Percentiles rank a stretch among this genome's conserved stretches.
phyloP scores from a whole-genome alignment of 2,888 invertebrate species.

The Quadroppia sp. region DNA sequence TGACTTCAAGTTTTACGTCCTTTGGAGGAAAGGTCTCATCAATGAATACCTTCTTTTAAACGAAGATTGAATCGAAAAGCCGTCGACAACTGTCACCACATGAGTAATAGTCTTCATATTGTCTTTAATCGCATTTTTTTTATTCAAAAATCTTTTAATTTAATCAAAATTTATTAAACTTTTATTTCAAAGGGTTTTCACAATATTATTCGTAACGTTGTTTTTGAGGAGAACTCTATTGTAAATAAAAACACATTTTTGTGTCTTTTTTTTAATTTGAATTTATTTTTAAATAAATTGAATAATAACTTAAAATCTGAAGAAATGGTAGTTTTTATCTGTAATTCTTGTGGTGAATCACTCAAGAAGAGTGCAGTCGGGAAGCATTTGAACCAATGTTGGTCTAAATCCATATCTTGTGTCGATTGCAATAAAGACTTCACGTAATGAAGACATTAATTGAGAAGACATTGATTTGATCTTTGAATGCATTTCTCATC shows the following conservation, averaged over 20 bases:
- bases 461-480: neutral
- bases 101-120: too few species aligned
- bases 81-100: too few species aligned
- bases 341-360: conserved; percentile 83
- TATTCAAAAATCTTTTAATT: too few species aligned
- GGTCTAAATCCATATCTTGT: conserved; percentile 72
- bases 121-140: too few species aligned
- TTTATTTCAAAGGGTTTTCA: too few species aligned
- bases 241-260: neutral
- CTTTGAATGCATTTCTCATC: conserved; percentile 52
- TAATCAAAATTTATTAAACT: too few species aligned
- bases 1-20: conserved; percentile 37
- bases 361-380: conserved; percentile 86
- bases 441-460: too few species aligned
- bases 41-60: neutral
- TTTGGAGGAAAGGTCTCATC: conserved; percentile 23
- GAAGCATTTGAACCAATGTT: conserved; percentile 71
- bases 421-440: conserved; percentile 92
- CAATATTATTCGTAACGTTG: neutral
- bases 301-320: too few species aligned
- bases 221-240: neutral
- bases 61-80: neutral
- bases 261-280: neutral
- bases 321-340: conserved; percentile 87
- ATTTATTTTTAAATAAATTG: neutral